Conservation (phyloP, 2,797 vertebrate species). For the Phalanger gymnotis region DNA sequence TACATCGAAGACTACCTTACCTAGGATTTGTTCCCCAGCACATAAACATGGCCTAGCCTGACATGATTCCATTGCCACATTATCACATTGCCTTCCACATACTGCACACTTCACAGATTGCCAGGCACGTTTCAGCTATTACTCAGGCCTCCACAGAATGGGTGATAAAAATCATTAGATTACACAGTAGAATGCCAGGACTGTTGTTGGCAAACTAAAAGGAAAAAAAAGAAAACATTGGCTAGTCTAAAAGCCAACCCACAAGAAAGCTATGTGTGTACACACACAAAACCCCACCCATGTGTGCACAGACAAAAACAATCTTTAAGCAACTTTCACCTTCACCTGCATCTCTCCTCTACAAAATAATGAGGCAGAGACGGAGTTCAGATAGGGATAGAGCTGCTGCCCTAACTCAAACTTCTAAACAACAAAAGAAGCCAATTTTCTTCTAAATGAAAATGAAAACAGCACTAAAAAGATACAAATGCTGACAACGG, state of each 20-base stretch:
- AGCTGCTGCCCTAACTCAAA: not conserved
- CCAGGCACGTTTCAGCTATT: not conserved
- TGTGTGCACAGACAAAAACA: not conserved
- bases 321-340: not conserved
- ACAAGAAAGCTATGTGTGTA: not conserved
- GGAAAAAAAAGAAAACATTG: not conserved
- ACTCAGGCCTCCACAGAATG: not conserved
- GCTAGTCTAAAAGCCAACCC: not conserved
- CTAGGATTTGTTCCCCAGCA: not conserved
- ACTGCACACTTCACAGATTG: not conserved
- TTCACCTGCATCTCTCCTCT: not conserved
- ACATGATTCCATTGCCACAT: not conserved
- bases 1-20: not conserved
- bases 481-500: not conserved
- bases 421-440: not conserved
- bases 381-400: not conserved
- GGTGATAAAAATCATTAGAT: constrained; percentile 2
- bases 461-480: not conserved
- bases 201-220: constrained; percentile 1
- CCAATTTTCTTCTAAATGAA: not conserved
- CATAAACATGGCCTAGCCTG: not conserved
- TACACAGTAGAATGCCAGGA: not conserved
- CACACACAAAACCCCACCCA: not conserved
- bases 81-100: not conserved
- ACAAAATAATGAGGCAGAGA: not conserved